These are phyloP conservation scores for Drosophila kambysellisi DNA, from an alignment of 2,888 invertebrate species.

Conservation along the genomic window DNA sequence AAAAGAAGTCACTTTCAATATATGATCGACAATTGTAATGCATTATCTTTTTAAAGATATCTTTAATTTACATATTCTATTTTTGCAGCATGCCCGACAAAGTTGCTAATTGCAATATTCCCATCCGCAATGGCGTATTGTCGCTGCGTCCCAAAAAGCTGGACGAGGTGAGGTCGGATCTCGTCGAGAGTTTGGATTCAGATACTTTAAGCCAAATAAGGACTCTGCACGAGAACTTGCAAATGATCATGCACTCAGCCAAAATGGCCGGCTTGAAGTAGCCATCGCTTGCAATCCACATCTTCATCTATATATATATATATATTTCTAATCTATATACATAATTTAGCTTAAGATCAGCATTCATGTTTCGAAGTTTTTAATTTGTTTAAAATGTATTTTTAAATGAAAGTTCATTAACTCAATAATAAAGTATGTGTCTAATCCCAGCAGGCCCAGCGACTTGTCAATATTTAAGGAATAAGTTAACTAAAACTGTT, in stretches of 20 bases:
- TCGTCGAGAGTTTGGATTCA: constrained; percentile 81
- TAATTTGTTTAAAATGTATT: constrained; percentile 33
- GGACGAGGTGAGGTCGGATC: constrained; percentile 73
- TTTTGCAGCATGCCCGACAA: constrained; percentile 78
- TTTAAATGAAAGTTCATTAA: constrained; percentile 28
- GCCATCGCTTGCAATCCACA: neutral
- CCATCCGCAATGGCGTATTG: constrained; percentile 83
- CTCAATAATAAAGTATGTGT: constrained; percentile 44
- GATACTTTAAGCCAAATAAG: constrained; percentile 83
- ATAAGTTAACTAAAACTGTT: neutral
- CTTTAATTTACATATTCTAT: neutral
- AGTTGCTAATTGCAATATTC: constrained; percentile 85
- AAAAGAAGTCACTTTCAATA: neutral
- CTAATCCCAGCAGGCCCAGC: constrained; percentile 21
- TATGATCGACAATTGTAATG: neutral
- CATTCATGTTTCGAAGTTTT: neutral
- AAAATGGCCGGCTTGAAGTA: constrained; percentile 69
- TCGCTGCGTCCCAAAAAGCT: constrained; percentile 84
- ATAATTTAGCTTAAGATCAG: constrained; percentile 29
- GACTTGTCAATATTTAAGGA: neutral
- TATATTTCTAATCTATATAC: constrained; percentile 23
- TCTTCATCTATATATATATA: constrained; percentile 9
- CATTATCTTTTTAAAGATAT: neutral
- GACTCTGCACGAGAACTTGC: constrained; percentile 83
- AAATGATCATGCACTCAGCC: constrained; percentile 82